These are phyloP conservation scores for Dusona sp. DNA, from an alignment of 2,888 invertebrate species.

Conservation along the genomic window DNA sequence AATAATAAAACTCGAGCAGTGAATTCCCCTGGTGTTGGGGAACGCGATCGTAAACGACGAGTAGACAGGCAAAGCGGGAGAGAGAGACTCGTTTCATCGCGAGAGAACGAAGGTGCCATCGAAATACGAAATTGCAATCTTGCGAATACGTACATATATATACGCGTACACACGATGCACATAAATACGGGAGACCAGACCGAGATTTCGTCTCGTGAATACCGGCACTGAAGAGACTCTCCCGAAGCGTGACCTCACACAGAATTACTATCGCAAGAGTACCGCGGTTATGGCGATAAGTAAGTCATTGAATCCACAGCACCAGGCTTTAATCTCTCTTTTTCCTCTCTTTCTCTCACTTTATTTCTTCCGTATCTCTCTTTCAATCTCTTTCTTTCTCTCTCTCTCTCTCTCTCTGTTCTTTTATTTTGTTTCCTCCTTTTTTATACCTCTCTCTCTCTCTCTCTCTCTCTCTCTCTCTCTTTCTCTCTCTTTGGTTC, in stretches of 20 bases:
- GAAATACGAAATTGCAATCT: constrained; percentile 61
- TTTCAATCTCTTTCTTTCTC: constrained; percentile 3
- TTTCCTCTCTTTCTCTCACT: neutral
- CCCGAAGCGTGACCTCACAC: constrained; percentile 73
- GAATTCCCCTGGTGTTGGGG: constrained; percentile 49
- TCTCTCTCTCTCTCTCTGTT: neutral
- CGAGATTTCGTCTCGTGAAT: constrained; percentile 42
- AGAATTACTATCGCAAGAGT: constrained; percentile 61
- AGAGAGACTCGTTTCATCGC: constrained; percentile 49
- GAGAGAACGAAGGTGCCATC: constrained; percentile 47
- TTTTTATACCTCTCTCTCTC: neutral
- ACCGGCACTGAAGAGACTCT: constrained; percentile 32
- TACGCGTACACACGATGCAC: neutral
- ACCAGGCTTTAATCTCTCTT: constrained; percentile 11
- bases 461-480: neutral
- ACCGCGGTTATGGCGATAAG: constrained; percentile 71
- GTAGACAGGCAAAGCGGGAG: constrained; percentile 37
- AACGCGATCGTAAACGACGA: constrained; percentile 52
- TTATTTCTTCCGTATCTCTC: neutral
- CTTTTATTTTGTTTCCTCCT: neutral
- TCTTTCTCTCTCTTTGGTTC: constrained; percentile 11
- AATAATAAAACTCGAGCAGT: constrained; percentile 58
- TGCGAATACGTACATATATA: constrained; percentile 9
- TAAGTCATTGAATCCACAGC: constrained; percentile 73
- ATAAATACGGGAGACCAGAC: constrained; percentile 21